phyloP scores from a whole-genome alignment of 2,797 vertebrate species.

The Sebastolobus altivelis region DNA sequence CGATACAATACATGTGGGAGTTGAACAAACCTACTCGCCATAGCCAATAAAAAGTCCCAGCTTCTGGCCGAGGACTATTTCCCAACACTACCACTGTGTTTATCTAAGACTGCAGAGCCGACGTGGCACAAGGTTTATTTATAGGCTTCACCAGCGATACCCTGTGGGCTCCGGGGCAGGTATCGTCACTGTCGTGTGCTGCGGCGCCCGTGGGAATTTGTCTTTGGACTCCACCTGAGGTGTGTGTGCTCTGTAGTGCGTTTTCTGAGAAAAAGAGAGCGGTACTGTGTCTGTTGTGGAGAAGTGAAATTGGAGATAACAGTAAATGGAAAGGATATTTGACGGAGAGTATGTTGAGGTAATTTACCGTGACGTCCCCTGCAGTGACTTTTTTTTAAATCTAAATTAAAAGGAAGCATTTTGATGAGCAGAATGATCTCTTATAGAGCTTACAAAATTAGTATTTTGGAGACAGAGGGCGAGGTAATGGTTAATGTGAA shows the following conservation, averaged over 20 bases:
- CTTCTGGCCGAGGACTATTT: conserved; percentile 28
- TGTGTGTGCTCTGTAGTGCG: background rate
- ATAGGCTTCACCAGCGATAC: conserved; percentile 49
- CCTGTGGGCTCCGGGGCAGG: conserved; percentile 49
- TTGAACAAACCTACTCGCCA: background rate
- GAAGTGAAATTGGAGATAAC: background rate
- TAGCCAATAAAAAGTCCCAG: background rate
- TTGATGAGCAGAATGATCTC: background rate
- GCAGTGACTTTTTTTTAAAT: background rate
- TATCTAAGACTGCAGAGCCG: conserved; percentile 51
- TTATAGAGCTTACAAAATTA: background rate
- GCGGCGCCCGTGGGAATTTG: conserved; percentile 55
- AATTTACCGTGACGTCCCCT: too few species aligned
- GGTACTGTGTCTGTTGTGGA: background rate
- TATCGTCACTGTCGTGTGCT: conserved; percentile 30
- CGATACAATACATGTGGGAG: conserved; percentile 10
- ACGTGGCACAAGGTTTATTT: conserved; percentile 74
- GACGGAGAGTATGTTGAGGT: background rate
- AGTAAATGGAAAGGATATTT: background rate
- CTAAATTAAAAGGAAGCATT: background rate
- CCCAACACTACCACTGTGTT: conserved; percentile 37
- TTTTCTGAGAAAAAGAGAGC: conserved; percentile 7
- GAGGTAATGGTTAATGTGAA: conserved; percentile 12
- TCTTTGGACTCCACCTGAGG: conserved; percentile 60
- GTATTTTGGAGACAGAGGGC: background rate